phyloP scores from a whole-genome alignment of 1,140 invertebrate species.

The Phthorimaea operculella region DNA sequence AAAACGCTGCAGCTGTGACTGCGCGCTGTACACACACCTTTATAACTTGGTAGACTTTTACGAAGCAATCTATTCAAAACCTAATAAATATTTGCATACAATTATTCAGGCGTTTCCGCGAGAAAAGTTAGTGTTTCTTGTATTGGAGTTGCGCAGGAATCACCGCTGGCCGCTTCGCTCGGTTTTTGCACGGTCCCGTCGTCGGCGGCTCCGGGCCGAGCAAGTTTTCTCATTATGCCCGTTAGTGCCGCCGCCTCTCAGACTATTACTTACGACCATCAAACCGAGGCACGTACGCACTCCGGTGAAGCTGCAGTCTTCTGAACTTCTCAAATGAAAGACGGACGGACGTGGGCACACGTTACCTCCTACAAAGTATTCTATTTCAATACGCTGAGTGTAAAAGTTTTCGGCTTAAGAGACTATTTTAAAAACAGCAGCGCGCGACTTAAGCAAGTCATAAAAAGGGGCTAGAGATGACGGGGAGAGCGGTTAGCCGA shows the following conservation, averaged over 20 bases:
- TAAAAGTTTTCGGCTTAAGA: constrained; percentile 30
- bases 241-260: constrained; percentile 34
- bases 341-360: not conserved
- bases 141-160: constrained; percentile 16
- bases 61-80: not conserved
- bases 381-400: constrained; percentile 28
- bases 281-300: constrained; percentile 34
- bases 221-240: constrained; percentile 60
- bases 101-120: not conserved
- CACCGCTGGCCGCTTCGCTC: constrained; percentile 27
- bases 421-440: constrained; percentile 43
- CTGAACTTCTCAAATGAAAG: constrained; percentile 4
- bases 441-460: constrained; percentile 44
- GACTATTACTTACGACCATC: constrained; percentile 34
- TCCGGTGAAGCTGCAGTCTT: constrained; percentile 3
- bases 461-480: constrained; percentile 43
- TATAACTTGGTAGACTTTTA: not conserved
- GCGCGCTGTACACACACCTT: not conserved
- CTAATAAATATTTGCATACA: not conserved
- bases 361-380: constrained; percentile 10
- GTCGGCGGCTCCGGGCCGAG: constrained; percentile 13
- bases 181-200: constrained; percentile 27
- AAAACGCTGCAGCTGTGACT: constrained; percentile 15
- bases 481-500: constrained; percentile 50
- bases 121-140: constrained; percentile 1